phyloP scores from a whole-genome alignment of 2,113 vertebrate species.

The Spea bombifrons region DNA sequence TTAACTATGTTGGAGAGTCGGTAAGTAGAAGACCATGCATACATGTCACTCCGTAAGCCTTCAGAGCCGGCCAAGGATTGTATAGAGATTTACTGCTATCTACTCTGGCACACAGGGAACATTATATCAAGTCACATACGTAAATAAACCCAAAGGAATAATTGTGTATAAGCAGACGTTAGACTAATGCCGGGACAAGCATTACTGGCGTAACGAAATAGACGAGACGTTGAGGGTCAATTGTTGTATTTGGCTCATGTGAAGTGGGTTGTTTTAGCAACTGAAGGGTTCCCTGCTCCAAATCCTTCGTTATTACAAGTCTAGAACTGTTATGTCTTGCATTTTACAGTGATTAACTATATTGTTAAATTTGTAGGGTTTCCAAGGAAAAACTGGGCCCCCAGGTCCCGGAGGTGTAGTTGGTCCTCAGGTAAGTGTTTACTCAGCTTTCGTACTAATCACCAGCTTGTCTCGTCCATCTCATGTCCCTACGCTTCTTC shows the following conservation, averaged over 20 bases:
- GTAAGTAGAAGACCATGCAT: constrained; percentile 30
- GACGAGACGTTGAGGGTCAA: background rate
- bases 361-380: constrained; percentile 74
- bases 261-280: background rate
- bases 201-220: too few relatives aligned
- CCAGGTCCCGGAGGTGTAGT: constrained; percentile 96
- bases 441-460: background rate
- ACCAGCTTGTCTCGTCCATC: background rate
- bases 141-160: background rate
- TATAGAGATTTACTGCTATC: background rate
- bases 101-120: background rate
- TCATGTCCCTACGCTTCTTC: too few relatives aligned
- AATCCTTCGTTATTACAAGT: background rate
- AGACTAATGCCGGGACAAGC: background rate
- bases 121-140: background rate
- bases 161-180: background rate
- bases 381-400: constrained; percentile 98
- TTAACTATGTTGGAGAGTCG: constrained; percentile 29
- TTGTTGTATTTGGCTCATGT: background rate
- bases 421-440: constrained; percentile 83
- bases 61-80: background rate
- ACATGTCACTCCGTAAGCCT: background rate
- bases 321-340: background rate
- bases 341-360: background rate
- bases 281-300: too few relatives aligned